These are phyloP conservation scores for Halcyon chelicuti DNA, from an alignment of 2,797 vertebrate species.

Conservation along the genomic window DNA sequence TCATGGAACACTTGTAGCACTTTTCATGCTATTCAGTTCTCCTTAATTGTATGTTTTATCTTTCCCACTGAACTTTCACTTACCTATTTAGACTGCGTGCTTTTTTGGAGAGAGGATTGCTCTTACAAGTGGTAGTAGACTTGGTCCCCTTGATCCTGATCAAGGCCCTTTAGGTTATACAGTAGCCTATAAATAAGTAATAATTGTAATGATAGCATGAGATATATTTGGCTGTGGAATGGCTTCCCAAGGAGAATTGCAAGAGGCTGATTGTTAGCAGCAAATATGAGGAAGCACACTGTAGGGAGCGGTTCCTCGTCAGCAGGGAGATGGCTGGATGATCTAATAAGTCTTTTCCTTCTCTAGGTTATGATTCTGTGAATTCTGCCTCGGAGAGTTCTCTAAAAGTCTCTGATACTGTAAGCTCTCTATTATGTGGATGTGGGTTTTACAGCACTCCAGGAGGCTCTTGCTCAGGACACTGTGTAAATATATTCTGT, in stretches of 20 bases:
- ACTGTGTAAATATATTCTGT: slow-evolving; percentile 59
- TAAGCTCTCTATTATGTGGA: slow-evolving; percentile 48
- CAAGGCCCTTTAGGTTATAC: slow-evolving; percentile 19
- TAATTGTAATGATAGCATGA: slow-evolving; percentile 34
- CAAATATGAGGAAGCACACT: slow-evolving; percentile 37
- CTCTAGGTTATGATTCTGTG: slow-evolving; percentile 53
- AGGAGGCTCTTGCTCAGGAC: slow-evolving; percentile 39
- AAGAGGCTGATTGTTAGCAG: slow-evolving; percentile 39
- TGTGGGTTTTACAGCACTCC: slow-evolving; percentile 51
- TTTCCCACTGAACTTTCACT: neutral
- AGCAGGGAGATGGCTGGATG: slow-evolving; percentile 37
- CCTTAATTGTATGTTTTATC: neutral
- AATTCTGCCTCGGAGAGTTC: slow-evolving; percentile 27
- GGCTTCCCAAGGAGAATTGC: slow-evolving; percentile 25
- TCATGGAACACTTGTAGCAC: neutral
- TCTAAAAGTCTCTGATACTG: slow-evolving; percentile 52
- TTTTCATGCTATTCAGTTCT: neutral
- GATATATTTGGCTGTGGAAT: slow-evolving; percentile 42
- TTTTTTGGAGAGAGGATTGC: neutral
- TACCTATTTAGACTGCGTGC: neutral
- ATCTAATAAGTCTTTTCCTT: slow-evolving; percentile 61
- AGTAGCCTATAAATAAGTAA: slow-evolving; percentile 32
- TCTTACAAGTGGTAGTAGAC: neutral
- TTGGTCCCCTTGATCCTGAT: slow-evolving; percentile 12
- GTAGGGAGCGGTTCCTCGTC: slow-evolving; percentile 15